phyloP scores from a whole-genome alignment of 2,797 vertebrate genomes.

The Poecilia gillii region DNA sequence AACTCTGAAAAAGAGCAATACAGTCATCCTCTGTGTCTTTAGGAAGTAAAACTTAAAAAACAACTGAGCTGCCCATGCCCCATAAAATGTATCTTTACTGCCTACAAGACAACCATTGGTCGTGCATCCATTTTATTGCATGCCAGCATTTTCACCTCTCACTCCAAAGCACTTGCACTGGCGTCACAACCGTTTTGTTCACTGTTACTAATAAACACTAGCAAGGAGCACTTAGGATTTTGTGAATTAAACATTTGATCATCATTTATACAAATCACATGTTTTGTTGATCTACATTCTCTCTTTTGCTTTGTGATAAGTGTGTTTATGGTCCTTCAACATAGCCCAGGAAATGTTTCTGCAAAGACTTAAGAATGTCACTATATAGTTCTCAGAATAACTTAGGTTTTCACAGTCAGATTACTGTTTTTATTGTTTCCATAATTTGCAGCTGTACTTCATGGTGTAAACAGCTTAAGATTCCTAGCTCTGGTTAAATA shows the following conservation, averaged over 20 bases:
- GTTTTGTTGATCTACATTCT: not conserved
- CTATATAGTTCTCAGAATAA: not conserved
- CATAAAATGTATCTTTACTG: not conserved
- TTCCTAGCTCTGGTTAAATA: not conserved
- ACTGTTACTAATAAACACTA: constrained; percentile 1
- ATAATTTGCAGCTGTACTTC: not conserved
- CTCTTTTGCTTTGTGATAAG: not conserved
- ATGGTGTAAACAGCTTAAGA: not conserved
- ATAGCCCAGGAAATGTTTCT: not conserved
- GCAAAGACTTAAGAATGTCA: not conserved
- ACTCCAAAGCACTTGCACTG: not conserved
- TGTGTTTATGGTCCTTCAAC: not conserved
- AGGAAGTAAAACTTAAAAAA: not conserved
- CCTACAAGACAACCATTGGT: not conserved
- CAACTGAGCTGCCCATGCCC: not conserved
- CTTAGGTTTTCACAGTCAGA: not conserved
- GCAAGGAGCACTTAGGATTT: not conserved
- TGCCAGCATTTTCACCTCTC: constrained; percentile 1
- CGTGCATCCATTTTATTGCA: not conserved
- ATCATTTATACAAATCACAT: not conserved
- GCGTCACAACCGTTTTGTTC: not conserved
- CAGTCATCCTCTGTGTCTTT: not conserved
- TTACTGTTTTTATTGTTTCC: not conserved
- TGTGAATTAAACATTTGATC: not conserved
- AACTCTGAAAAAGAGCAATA: not conserved